These are phyloP conservation scores for Solenopsis fugax DNA, from an alignment of 1,140 invertebrate species.

Conservation along the genomic window DNA sequence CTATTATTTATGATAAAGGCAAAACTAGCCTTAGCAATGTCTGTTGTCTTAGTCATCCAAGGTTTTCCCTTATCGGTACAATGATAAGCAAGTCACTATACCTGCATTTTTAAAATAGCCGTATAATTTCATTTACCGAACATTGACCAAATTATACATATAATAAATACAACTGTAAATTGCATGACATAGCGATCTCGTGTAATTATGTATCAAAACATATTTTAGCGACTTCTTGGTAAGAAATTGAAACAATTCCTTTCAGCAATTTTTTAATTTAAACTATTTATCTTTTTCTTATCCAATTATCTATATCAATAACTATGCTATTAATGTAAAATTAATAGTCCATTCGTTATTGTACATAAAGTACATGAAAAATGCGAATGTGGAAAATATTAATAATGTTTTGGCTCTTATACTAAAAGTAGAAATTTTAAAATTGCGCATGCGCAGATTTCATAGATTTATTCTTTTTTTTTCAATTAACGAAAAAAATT, in stretches of 20 bases:
- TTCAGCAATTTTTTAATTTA: not conserved
- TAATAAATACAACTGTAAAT: not conserved
- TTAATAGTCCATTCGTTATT: not conserved
- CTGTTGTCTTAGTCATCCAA: conserved; percentile 37
- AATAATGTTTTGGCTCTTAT: too few relatives aligned
- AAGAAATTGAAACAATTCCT: not conserved
- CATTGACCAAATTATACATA: not conserved
- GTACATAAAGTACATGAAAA: not conserved
- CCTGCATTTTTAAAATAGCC: not conserved
- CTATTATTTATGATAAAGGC: conserved; percentile 28
- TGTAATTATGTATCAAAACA: not conserved
- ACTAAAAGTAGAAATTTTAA: too few relatives aligned
- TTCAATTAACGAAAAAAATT: too few relatives aligned
- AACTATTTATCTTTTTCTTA: not conserved
- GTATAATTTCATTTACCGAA: not conserved
- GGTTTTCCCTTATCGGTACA: conserved; percentile 46
- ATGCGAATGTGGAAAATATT: not conserved
- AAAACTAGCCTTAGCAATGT: not conserved
- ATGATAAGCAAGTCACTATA: conserved; percentile 27
- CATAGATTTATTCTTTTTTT: too few relatives aligned
- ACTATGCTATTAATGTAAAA: not conserved
- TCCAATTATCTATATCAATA: not conserved
- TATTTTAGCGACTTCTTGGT: not conserved
- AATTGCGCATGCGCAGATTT: too few relatives aligned
- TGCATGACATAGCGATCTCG: not conserved